Base-by-base conservation (phyloP, 1,140 invertebrate species). In the Atta cephalotes region DNA sequence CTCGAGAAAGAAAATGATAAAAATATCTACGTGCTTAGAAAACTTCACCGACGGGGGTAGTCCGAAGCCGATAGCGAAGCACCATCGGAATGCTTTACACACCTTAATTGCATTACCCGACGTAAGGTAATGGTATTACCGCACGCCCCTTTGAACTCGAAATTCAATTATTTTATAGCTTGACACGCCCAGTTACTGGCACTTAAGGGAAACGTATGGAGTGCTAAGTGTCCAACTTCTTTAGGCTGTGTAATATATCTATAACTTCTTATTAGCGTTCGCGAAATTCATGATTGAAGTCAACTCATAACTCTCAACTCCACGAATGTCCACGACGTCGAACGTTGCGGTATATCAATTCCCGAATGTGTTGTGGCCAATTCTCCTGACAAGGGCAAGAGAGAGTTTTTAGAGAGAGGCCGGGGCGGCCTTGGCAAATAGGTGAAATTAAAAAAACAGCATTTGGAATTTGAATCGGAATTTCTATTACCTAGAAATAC, bases 151-250 rank as follows among this genome's bases (percentile, higher is more conserved):
- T 94, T 94, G 92, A 94, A 89, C 89, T 88, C 86, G 76, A 91
- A 92, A 94, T 93, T 92, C 90, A 91, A 94, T 94, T 92, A 93
- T 93, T 92, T 92, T 90, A 90, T 92, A 91, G 92, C 85, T 65
- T 62, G 85, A 87, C 51, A 56, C 65, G 65, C 76, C 79, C 76
- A 66, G 71, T 84, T 86, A 81, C 65, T 56, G 85, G 79, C 91
- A 90, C 89, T 92, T 91, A 90, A 90, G 81, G 63, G 72, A 82
- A 81, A 82, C 66, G 56, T 21, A 70, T 9, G 6, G 39, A 70
- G 66, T 63, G 81, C 68, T 74, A 62, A 86, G n/a, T 35, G 71
- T 91, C 66, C 89, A 70, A 82, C 77, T 91, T 90, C 89, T 88
- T 90, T 56, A 56, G 16, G 18, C 49, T 12, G 10, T 31, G 12